Base-by-base conservation (phyloP, 2,888 invertebrate genomes). In the Aplocera efformata region DNA sequence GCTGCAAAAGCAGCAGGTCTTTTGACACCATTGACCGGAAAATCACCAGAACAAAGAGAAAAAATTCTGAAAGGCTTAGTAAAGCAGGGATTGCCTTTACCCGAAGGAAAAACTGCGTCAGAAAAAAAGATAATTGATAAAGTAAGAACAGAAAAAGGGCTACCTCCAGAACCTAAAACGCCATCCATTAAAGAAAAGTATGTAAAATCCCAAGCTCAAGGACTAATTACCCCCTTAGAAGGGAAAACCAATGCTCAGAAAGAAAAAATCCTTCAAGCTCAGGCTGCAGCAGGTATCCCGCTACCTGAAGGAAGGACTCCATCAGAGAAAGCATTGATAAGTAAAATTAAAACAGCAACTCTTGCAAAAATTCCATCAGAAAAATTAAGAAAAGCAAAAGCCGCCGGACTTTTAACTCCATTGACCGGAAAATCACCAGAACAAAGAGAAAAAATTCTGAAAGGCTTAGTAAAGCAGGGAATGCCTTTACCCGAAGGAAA, bases 251-350 rank as follows among this genome's bases (percentile, higher is more conserved):
- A 40, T 3, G 34, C 44, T 7, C 48, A 67, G 27, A 67, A 47
- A 56, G 47, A 63, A 45, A 69, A 58, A 33, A 49, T 67, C 4
- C 27, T 70, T 0, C 58, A 13, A 43, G 50, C 29, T 1, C 51
- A 58, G 32, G 56, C 50, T 1, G 58, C 56, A 11, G 32, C 51
- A 3, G 62, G 63, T 1, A 31, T 63, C 2, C 48, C 60, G 0
- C 33, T 69, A 5, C 63, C 65, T 1, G 64, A 63, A 56, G 65
- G 65, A 1, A 42, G 53, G 26, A 60, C 63, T 0, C 37, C 58
- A 0, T 67, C 67, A 0, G 63, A 61, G 48, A 70, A 67, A 42
- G 56, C 54, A 5, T 26, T 67, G 0, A 42, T 52, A 7, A 10
- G 32, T 0, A 51, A 57, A 39, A 43, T 54, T 7, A 43, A 42